Base-by-base conservation (phyloP, 1,140 invertebrate species). In the Cyclina sinensis region DNA sequence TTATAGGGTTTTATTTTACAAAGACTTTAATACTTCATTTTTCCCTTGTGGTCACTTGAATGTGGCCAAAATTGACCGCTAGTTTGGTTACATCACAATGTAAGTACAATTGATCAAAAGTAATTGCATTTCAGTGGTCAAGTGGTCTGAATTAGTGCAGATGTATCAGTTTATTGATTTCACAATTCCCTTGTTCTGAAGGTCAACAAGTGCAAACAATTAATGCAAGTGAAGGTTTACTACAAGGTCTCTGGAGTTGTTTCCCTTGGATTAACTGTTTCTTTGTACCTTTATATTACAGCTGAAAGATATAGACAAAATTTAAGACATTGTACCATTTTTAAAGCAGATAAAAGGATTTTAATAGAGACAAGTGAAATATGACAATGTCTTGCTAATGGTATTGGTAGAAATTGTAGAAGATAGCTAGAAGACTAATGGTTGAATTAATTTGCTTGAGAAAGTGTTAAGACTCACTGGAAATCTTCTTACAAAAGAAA, bases 191-290 rank as follows among this genome's bases (percentile, higher is more conserved):
- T 62, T 62, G 57, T 62, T 27, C 24, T 1, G 57, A 62, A 27
- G 57, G 57, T 62, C 57, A 62, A 5, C 9, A 27, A 24, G 57
- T 62, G 14, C 57, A 11, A 11, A 4, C 14, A 7, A 43, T 43
- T 43, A n/a, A 14, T 43, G 43, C 43, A 4, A 43, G 43, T 7
- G 43, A 14, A 43, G 14, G 43, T 43, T 43, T 43, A 7, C 4
- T 43, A 70, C 65, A 70, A 70, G 65, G 18, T 39, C 30, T 16
- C 65, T 37, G 65, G 65, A 70, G 65, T 70, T 70, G 21, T n/a
- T 70, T 70, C 65, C 65, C 65, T 37, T 70, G 18, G 24, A 43
- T 43, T 43, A 43, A 7, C 4, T 43, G 43, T 14, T 7, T 43
- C 14, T 43, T 14, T 43, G 5, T 43, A 7, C 43, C 43, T 43